Evolutionary conservation across 1,140 invertebrate species (phyloP), one percentile per base, ranked within the genome.

Genomic region (Drosophila takahashii): DNA sequence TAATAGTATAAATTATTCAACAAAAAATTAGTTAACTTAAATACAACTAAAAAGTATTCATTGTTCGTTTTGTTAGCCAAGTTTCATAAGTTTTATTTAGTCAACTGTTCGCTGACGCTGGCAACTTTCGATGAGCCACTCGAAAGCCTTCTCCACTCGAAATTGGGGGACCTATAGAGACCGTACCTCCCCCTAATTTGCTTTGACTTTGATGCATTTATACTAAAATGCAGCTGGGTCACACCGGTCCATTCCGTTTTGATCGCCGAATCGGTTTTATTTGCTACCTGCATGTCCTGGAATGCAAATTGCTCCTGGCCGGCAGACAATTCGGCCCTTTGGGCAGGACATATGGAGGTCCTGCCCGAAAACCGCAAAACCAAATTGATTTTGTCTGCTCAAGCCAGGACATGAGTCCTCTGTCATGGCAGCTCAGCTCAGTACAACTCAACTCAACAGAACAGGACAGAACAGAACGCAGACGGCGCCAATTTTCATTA

Each of bases 341-440:
- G 13, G 34, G 29, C 37, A 26, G 26, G 26, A 42, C 41, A 32
- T 53, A 44, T 62, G 48, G 22, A 22, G 22, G 22, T 67, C n/a
- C 77, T 36, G 37, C 41, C 66, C 58, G 77, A 87, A 87, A 83
- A 81, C 83, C 83, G 79, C 83, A 87, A 89, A 87, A 79, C 84
- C 84, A 89, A 87, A 89, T 87, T 87, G 83, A 87, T 87, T 87
- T 87, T 87, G 83, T 86, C 83, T 86, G 65, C 83, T 87, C 84
- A 79, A 79, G 83, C 65, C 65, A 45, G 65, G 60, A 64, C 76
- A 75, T 64, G 65, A 58, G 53, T 39, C 11, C 18, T 45, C 26
- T 52, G 29, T 41, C 39, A 37, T 10, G 53, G 22, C 32, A 48
- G 10, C 32, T 44, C 22, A 36, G 16, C 32, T 45, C 58, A 56